phyloP scores from a whole-genome alignment of 1,140 invertebrate species.

The Plectrocnemia conspersa region DNA sequence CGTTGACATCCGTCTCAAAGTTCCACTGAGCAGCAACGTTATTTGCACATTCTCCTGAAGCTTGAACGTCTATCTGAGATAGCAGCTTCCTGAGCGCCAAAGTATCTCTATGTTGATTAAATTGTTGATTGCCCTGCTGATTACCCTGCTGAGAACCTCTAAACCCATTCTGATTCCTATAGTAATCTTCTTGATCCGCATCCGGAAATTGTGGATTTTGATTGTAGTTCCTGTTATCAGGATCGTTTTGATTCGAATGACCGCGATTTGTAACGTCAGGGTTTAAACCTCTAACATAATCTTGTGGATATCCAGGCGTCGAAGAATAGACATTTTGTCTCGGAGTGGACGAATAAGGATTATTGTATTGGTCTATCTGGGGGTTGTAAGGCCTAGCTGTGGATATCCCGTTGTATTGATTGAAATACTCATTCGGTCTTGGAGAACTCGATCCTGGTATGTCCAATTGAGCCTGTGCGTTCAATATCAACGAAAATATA shows the following conservation, averaged over 20 bases:
- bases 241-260: slow-evolving; percentile 43
- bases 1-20: slow-evolving; percentile 82
- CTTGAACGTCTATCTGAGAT: slow-evolving; percentile 64
- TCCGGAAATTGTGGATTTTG: slow-evolving; percentile 11
- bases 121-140: slow-evolving; percentile 37
- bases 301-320: slow-evolving; percentile 38
- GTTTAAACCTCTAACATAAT: slow-evolving; percentile 38
- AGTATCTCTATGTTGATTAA: slow-evolving; percentile 42
- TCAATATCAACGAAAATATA: slow-evolving; percentile 34
- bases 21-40: slow-evolving; percentile 82
- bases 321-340: slow-evolving; percentile 44
- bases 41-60: slow-evolving; percentile 70
- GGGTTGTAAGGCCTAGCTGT: slow-evolving; percentile 41
- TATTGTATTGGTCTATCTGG: slow-evolving; percentile 42
- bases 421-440: slow-evolving; percentile 41
- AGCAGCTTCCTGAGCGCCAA: slow-evolving; percentile 48
- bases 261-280: slow-evolving; percentile 50
- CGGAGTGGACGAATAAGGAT: slow-evolving; percentile 37
- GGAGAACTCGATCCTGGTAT: slow-evolving; percentile 43
- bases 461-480: slow-evolving; percentile 48
- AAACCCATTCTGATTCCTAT: slow-evolving; percentile 24
- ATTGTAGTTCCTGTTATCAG: slow-evolving; percentile 39
- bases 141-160: slow-evolving; percentile 11
- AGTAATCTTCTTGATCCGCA: slow-evolving; percentile 7
- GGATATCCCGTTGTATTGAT: slow-evolving; percentile 32